Conservation (phyloP, 2,797 vertebrate species). For the Gadopsis bispinosus region DNA sequence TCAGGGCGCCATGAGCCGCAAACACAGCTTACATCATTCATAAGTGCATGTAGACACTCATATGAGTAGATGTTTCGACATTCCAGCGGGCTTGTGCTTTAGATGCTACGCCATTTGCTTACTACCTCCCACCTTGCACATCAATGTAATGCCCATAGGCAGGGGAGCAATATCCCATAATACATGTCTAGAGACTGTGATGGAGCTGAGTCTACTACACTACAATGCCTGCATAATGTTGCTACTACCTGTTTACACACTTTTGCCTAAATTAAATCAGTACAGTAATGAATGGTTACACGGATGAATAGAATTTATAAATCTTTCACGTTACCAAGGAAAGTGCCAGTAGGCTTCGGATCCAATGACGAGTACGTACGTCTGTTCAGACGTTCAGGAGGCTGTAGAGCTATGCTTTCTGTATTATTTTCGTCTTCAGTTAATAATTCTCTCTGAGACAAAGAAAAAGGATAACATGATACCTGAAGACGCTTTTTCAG, state of each 20-base stretch:
- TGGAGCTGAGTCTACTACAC: constrained; percentile 33
- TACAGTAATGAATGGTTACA: constrained; percentile 38
- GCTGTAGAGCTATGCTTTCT: constrained; percentile 24
- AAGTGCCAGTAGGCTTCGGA: constrained; percentile 53
- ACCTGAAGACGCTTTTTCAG: constrained; percentile 43
- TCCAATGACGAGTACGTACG: constrained; percentile 28
- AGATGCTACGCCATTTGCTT: constrained; percentile 60
- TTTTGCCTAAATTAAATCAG: constrained; percentile 39
- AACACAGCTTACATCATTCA: constrained; percentile 50
- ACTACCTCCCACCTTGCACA: constrained; percentile 56
- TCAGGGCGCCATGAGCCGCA: constrained; percentile 45
- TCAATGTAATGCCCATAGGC: constrained; percentile 61
- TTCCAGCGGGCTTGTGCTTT: constrained; percentile 52
- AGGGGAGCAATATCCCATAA: constrained; percentile 71
- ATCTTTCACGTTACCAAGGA: constrained; percentile 12
- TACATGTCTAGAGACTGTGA: constrained; percentile 59
- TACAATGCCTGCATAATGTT: constrained; percentile 33
- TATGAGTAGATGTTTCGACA: constrained; percentile 36
- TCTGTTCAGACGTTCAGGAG: constrained; percentile 35
- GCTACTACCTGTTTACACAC: constrained; percentile 32
- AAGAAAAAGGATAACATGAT: constrained; percentile 11
- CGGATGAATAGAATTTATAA: constrained; percentile 39
- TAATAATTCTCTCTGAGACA: constrained; percentile 23
- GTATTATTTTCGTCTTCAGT: constrained; percentile 19
- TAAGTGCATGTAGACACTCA: constrained; percentile 26